A percentile compares a stretch with the other conserved stretches of the same genome.
Conservation (phyloP, 2,113 vertebrate species). For the Pollimyrus isidori region DNA sequence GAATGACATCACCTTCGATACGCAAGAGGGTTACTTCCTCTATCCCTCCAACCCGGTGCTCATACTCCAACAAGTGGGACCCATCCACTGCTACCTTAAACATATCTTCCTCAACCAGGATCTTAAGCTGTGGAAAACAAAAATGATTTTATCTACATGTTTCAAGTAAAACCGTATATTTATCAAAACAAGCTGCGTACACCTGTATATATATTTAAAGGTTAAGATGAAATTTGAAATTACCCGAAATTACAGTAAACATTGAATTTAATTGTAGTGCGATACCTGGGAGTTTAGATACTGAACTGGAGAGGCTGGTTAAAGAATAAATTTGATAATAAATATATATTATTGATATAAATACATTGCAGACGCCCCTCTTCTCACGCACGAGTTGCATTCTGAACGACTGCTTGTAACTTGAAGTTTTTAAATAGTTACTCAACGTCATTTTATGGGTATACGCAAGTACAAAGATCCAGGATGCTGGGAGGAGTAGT, state of each 20-base stretch:
- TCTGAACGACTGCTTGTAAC: too few species aligned
- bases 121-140: constrained; percentile 55
- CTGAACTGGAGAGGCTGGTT: too few species aligned
- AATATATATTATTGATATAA: too few species aligned
- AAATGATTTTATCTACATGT: neutral
- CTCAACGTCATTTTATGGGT: too few species aligned
- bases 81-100: constrained; percentile 67
- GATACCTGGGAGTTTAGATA: too few species aligned
- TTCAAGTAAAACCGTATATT: neutral
- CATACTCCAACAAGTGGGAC: constrained; percentile 62
- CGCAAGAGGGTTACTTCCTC: constrained; percentile 60
- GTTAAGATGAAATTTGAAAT: neutral
- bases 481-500: too few species aligned
- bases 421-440: too few species aligned
- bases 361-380: too few species aligned
- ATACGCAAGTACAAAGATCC: too few species aligned
- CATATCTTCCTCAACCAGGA: constrained; percentile 61
- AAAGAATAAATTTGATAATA: too few species aligned
- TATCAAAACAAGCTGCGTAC: neutral
- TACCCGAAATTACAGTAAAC: neutral
- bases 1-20: constrained; percentile 52
- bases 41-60: constrained; percentile 58
- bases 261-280: too few species aligned
- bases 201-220: neutral
- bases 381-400: too few species aligned